phyloP scores from a whole-genome alignment of 2,888 invertebrate species.

The Beris chalybata region DNA sequence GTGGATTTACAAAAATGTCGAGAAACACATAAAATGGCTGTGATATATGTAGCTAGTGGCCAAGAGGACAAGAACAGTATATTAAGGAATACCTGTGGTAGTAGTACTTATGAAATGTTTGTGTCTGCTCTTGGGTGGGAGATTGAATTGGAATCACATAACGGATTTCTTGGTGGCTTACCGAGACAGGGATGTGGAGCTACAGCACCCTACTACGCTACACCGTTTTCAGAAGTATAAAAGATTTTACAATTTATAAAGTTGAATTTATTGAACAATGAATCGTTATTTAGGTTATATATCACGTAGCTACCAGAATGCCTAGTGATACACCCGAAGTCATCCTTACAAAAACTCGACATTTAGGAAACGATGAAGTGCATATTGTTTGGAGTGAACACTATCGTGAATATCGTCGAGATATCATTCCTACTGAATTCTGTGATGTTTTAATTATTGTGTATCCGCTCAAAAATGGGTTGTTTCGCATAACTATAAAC shows the following conservation, averaged over 20 bases:
- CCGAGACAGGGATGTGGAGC: conserved; percentile 87
- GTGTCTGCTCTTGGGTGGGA: conserved; percentile 68
- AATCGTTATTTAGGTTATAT: conserved; percentile 63
- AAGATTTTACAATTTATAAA: neutral
- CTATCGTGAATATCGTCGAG: conserved; percentile 89
- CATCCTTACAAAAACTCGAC: conserved; percentile 88
- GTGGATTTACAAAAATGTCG: conserved; percentile 89
- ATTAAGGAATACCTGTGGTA: conserved; percentile 81
- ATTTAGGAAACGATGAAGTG: conserved; percentile 97
- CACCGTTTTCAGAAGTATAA: conserved; percentile 80
- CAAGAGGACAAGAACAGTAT: conserved; percentile 97
- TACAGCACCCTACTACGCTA: conserved; percentile 93
- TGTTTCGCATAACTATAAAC: conserved; percentile 86
- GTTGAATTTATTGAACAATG: neutral
- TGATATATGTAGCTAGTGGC: conserved; percentile 96
- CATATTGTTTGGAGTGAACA: conserved; percentile 99
- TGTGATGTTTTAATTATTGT: conserved; percentile 97
- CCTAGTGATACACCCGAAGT: conserved; percentile 87
- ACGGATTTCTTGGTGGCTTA: conserved; percentile 92
- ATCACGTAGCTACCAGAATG: conserved; percentile 98
- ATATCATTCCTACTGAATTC: conserved; percentile 98
- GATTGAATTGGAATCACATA: conserved; percentile 91
- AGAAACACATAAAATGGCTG: conserved; percentile 95
- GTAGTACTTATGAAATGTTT: conserved; percentile 89
- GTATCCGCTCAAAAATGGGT: conserved; percentile 85